Conservation (phyloP, 64 coral and sea anemone genomes). For the Pocillopora damicornis region DNA sequence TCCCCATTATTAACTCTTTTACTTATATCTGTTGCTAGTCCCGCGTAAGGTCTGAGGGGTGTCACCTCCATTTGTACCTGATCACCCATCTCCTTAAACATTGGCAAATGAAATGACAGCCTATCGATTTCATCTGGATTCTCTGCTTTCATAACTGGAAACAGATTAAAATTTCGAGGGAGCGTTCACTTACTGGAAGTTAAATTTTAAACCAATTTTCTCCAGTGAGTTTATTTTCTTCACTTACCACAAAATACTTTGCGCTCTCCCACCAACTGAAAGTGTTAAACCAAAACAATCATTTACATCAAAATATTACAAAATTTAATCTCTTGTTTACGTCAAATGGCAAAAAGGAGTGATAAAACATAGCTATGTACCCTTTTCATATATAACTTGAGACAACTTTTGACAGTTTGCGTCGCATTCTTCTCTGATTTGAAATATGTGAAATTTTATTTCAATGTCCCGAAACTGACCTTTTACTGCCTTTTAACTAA, state of each 20-base stretch:
- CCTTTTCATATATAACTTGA: too few species aligned
- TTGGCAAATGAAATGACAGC: slow-evolving; percentile 43
- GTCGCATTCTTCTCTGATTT: too few species aligned
- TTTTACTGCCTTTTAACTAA: too few species aligned
- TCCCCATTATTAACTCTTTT: slow-evolving; percentile 15
- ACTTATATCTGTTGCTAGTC: slow-evolving; percentile 35
- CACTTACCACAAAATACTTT: slow-evolving; percentile 43
- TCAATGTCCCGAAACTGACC: too few species aligned
- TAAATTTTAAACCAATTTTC: background rate
- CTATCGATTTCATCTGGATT: slow-evolving; percentile 30
- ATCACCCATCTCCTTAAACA: slow-evolving; percentile 52
- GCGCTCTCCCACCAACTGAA: slow-evolving; percentile 47
- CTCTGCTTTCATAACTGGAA: slow-evolving; percentile 25
- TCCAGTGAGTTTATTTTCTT: background rate
- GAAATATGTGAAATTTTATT: too few species aligned
- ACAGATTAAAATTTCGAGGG: background rate
- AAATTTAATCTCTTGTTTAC: background rate
- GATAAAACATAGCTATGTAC: too few species aligned
- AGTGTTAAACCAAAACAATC: background rate
- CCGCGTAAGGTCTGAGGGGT: slow-evolving; percentile 35
- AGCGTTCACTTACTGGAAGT: background rate
- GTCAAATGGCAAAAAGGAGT: too few species aligned
- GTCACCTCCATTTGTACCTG: slow-evolving; percentile 48
- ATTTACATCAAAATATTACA: background rate
- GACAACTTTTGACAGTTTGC: too few species aligned